Conservation (phyloP, 2,797 vertebrate species). For the Hypotaenidia philippensis region DNA sequence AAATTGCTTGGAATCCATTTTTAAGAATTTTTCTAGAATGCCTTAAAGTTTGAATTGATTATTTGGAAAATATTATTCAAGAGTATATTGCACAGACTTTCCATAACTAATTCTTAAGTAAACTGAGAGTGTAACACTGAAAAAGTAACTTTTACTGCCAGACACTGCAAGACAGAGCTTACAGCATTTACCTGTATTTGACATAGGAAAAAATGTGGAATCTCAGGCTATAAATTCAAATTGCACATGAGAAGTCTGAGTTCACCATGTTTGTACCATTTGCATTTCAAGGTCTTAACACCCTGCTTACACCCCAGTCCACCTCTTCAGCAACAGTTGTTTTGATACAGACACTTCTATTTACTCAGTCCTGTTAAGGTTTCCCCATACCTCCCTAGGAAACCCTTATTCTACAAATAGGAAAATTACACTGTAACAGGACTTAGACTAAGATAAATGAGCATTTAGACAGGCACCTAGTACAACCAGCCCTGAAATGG, state of each 20-base stretch:
- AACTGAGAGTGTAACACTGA: neutral
- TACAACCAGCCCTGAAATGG: neutral
- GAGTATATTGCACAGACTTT: neutral
- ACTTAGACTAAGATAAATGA: neutral
- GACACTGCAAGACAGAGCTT: neutral
- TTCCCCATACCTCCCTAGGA: neutral
- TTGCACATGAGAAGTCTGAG: neutral
- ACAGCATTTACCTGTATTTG: neutral
- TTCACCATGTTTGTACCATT: neutral
- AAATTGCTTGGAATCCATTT: neutral
- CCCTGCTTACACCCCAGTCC: rapidly evolving
- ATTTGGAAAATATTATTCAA: neutral
- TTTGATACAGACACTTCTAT: neutral
- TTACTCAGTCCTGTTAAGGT: rapidly evolving
- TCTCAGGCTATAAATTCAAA: neutral
- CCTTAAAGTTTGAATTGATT: neutral
- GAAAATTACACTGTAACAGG: neutral
- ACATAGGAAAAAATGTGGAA: neutral
- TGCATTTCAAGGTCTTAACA: neutral
- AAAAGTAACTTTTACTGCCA: neutral
- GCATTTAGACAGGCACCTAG: neutral
- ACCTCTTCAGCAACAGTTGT: neutral
- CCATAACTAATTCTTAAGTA: neutral
- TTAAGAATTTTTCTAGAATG: neutral
- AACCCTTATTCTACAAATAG: neutral